These are phyloP conservation scores for Pedionomus torquatus DNA, from an alignment of 2,113 vertebrate species.

Conservation along the genomic window DNA sequence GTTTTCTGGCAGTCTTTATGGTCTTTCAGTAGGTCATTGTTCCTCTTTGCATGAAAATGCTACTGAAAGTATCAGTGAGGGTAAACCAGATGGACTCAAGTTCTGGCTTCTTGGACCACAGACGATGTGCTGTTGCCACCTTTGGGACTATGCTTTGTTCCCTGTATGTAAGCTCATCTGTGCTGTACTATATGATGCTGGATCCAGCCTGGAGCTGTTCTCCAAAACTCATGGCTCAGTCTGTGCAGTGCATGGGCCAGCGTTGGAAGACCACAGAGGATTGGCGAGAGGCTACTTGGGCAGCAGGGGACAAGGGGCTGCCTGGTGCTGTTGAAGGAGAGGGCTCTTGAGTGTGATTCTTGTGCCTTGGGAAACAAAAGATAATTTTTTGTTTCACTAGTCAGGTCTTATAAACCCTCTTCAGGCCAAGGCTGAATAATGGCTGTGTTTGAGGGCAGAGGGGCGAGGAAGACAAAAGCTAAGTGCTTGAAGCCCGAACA, in stretches of 20 bases:
- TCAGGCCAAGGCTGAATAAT: neutral
- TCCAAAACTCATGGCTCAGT: neutral
- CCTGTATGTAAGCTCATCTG: neutral
- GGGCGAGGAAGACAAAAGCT: neutral
- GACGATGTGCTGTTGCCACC: fast-evolving
- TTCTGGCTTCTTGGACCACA: neutral
- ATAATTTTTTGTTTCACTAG: neutral
- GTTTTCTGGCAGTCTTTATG: neutral
- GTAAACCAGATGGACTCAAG: neutral
- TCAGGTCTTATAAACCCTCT: neutral
- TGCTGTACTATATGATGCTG: fast-evolving
- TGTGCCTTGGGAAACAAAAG: neutral
- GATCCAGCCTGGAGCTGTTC: neutral
- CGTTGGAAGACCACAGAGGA: neutral
- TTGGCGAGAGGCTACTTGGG: neutral
- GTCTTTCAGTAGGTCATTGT: neutral
- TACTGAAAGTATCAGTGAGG: neutral
- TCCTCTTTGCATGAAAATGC: neutral
- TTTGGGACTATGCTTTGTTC: fast-evolving
- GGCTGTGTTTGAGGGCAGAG: neutral
- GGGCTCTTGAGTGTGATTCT: neutral
- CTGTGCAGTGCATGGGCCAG: fast-evolving
- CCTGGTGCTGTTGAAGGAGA: neutral
- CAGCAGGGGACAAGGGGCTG: neutral
- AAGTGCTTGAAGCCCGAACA: neutral